Evolutionary conservation across 92 coral and sea anemone genomes (phyloP), one percentile per base, ranked within the genome.

Genomic region (Palythoa heliodiscus): DNA sequence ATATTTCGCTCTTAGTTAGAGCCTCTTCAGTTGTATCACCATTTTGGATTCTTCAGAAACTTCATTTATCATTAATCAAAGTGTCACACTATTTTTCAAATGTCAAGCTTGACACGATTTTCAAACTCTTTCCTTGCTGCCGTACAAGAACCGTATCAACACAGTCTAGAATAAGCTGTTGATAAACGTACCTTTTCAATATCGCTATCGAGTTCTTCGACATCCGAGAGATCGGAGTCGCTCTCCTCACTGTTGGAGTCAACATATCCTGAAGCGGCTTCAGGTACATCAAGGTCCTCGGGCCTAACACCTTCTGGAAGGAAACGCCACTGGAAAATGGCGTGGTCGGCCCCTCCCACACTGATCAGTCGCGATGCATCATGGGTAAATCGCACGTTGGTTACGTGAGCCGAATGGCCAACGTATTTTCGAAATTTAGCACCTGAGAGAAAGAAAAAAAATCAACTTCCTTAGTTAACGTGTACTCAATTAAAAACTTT

Each of bases 241-340:
- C 99, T 96, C 70, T 94, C 96, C 48, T 95, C 98, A 60, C 98
- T 95, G 81, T 94, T 92, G 24, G 99, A 96, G 75, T 96, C 99
- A 52, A 96, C 86, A 60, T 92, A 96, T 5, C 96, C 98, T 4
- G 98, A 91, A 3, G 91, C 98, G 5, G 93, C 96, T 11, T 89
- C 99, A 3, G 97, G 92, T 11, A 72, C 85, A 47, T 91, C 98
- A 48, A 71, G 93, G 75, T 89, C 93, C 75, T 90, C 93, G 47
- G 88, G 93, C 89, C 84, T 89, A 63, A 92, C 91, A 38, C 99
- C 99, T 19, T 96, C 99, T 55, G 99, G 98, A 16, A 95, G 87
- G 85, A 92, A 96, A 70, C 99, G 98, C 99, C 99, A 96, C 88
- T 96, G 98, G 83, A 96, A 96, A 70, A 96, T 92, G 69, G 99